These are phyloP conservation scores for Amiota minor DNA, from an alignment of 2,888 invertebrate species.

Conservation along the genomic window DNA sequence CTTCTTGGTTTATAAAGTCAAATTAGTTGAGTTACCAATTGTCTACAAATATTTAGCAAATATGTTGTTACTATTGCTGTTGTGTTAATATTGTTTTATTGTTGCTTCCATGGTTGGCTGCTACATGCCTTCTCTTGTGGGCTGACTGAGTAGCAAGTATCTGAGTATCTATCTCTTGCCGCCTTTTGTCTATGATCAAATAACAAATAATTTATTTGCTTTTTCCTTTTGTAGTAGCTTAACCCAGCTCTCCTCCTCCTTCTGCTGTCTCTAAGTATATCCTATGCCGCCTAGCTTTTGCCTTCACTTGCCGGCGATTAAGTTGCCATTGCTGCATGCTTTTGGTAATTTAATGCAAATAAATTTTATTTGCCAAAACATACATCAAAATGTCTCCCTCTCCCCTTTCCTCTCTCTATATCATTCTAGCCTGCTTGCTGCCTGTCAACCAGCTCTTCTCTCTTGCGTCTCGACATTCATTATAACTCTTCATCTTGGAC, in stretches of 20 bases:
- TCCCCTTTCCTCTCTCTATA: background rate
- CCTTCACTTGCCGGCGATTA: background rate
- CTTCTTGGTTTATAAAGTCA: conserved; percentile 43
- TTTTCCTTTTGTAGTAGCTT: conserved; percentile 4
- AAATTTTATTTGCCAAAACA: conserved; percentile 69
- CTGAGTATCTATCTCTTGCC: conserved; percentile 41
- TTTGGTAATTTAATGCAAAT: conserved; percentile 69
- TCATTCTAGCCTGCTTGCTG: conserved; percentile 20
- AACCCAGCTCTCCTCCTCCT: conserved; percentile 28
- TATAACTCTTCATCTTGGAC: conserved; percentile 47
- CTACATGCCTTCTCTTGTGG: conserved; percentile 24
- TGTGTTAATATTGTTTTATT: background rate
- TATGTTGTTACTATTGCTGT: conserved; percentile 36
- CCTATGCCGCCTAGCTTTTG: background rate
- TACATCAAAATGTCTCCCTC: conserved; percentile 63
- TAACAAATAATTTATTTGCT: background rate
- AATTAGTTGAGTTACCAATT: conserved; percentile 65
- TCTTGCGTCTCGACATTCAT: too few relatives aligned
- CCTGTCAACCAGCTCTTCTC: conserved; percentile 1
- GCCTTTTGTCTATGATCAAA: background rate
- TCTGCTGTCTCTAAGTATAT: background rate
- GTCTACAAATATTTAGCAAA: conserved; percentile 66
- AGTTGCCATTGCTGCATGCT: conserved; percentile 46
- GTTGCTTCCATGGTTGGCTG: background rate
- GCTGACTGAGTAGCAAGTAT: conserved; percentile 49